phyloP scores from a whole-genome alignment of 2,113 vertebrate species.

The Seriola dumerili region DNA sequence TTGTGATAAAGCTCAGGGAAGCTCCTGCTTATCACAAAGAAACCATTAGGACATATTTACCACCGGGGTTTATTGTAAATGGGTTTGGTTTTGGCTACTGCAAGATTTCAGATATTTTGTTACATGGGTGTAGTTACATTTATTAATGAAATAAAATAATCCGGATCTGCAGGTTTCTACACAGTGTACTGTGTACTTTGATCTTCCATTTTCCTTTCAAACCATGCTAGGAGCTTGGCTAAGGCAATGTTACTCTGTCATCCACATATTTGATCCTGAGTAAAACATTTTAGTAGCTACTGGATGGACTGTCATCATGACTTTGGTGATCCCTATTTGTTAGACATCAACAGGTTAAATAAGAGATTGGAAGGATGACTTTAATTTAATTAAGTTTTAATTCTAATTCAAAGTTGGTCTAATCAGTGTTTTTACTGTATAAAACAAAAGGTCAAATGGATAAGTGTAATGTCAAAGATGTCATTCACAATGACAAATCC shows the following conservation, averaged over 20 bases:
- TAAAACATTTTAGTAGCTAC: background rate
- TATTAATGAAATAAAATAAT: background rate
- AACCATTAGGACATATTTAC: constrained; percentile 21
- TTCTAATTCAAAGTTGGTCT: background rate
- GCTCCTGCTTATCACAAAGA: constrained; percentile 28
- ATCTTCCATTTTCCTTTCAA: background rate
- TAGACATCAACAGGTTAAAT: background rate
- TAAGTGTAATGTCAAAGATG: too few species aligned
- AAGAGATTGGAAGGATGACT: background rate
- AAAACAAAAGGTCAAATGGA: too few species aligned
- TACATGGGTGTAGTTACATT: background rate
- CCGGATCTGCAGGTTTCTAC: background rate
- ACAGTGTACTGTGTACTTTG: background rate
- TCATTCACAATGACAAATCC: too few species aligned
- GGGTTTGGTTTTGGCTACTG: background rate
- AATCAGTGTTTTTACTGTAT: background rate
- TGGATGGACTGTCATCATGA: background rate
- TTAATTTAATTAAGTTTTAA: too few species aligned
- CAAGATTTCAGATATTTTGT: background rate
- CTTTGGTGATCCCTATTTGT: too few species aligned
- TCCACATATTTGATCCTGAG: background rate
- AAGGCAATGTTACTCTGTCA: background rate
- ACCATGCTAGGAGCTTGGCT: background rate
- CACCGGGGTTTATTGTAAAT: constrained; percentile 1
- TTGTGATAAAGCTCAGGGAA: constrained; percentile 15